phyloP scores from a whole-genome alignment of 2,888 invertebrate genomes.

The Zelleria hepariella region DNA sequence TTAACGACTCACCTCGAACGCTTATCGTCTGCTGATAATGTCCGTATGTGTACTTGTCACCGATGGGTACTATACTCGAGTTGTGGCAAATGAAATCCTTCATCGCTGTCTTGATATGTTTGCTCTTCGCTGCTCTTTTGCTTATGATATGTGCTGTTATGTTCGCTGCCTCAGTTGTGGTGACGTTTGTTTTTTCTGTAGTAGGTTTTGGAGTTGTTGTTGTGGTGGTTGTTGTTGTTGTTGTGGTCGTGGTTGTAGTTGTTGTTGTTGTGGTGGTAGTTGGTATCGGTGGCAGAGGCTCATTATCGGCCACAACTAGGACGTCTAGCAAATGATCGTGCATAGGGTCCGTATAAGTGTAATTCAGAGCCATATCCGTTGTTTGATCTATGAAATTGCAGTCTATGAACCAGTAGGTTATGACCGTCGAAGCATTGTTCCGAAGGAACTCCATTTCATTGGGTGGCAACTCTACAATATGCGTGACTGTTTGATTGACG shows the following conservation, averaged over 20 bases:
- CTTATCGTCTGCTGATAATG: slow-evolving; percentile 76
- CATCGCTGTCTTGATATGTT: slow-evolving; percentile 21
- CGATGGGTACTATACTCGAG: slow-evolving; percentile 74
- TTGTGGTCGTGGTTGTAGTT: slow-evolving; percentile 52
- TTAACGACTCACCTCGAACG: slow-evolving; percentile 74
- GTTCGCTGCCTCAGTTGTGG: slow-evolving; percentile 26
- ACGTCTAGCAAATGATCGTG: slow-evolving; percentile 76
- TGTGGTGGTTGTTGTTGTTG: slow-evolving; percentile 49
- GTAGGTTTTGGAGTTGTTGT: slow-evolving; percentile 32
- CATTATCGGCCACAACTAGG: slow-evolving; percentile 78
- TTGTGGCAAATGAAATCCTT: slow-evolving; percentile 44
- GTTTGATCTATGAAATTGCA: slow-evolving; percentile 79
- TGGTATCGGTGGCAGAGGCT: slow-evolving; percentile 69
- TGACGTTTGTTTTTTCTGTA: slow-evolving; percentile 21
- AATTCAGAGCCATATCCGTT: slow-evolving; percentile 71
- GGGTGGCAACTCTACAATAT: slow-evolving; percentile 70
- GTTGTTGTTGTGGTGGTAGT: slow-evolving; percentile 62
- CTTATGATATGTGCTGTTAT: slow-evolving; percentile 26
- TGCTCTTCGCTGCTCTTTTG: slow-evolving; percentile 31
- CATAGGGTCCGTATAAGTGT: slow-evolving; percentile 76
- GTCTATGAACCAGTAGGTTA: slow-evolving; percentile 86
- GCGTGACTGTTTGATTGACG: slow-evolving; percentile 70
- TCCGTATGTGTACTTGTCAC: slow-evolving; percentile 79
- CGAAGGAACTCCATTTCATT: slow-evolving; percentile 75
- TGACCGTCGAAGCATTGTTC: slow-evolving; percentile 55